Evolutionary conservation across 2,888 invertebrate species (phyloP).

Genomic region (Leptopilina syphax): DNA sequence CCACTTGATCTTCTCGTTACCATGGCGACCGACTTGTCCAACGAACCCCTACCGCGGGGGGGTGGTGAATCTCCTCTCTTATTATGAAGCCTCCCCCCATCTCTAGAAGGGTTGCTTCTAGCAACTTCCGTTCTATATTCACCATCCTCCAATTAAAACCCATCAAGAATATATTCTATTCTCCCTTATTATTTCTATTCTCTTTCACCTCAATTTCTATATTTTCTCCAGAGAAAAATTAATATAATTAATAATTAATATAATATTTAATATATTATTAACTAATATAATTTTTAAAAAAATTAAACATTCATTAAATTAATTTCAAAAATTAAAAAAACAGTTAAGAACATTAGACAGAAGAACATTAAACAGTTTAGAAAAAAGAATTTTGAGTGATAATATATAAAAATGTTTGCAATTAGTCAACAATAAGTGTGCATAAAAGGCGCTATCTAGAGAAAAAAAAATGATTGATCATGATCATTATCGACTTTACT

Average conservation of each 20-base stretch:
- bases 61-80: constrained; percentile 61
- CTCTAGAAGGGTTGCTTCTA: constrained; percentile 64
- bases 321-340: no score
- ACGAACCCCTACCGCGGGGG: constrained; percentile 59
- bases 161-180: background rate
- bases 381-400: no score
- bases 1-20: constrained; percentile 67
- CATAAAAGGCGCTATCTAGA: background rate
- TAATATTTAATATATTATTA: no score
- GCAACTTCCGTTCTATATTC: constrained; percentile 19
- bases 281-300: no score
- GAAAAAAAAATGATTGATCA: constrained; percentile 50
- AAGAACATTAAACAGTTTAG: no score
- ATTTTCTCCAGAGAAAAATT: no score
- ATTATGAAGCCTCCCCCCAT: constrained; percentile 63
- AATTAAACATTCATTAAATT: no score
- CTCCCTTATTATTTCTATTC: background rate
- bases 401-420: background rate
- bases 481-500: constrained; percentile 64
- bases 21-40: constrained; percentile 74
- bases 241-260: no score
- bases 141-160: constrained; percentile 1
- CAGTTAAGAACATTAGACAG: no score
- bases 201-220: background rate
- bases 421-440: constrained; percentile 41